Base-by-base conservation (phyloP, 2,888 invertebrate genomes). In the Heliconius ismenius region DNA sequence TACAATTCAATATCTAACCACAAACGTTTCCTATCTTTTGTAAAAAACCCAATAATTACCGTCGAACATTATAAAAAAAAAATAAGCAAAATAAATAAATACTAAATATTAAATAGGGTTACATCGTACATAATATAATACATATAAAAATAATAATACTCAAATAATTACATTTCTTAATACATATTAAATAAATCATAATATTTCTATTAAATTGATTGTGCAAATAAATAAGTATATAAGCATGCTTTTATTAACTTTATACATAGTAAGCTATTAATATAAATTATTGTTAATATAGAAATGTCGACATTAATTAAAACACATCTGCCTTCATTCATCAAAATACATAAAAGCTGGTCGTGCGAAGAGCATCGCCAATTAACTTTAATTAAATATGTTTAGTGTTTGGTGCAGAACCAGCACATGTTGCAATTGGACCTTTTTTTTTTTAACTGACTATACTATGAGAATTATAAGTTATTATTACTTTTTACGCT, bases 321-420 rank as follows among this genome's bases (percentile, higher is more conserved):
- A 72, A 24, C n/a, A 62, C 26, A 73, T 62, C 39, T 60, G 39
- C 26, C 36, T 39, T 4, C 60, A 73, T 24, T 60, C 36, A 26
- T 43, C 62, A 43, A 26, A 73, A 63, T 69, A 69, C 18, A 39
- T 73, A 63, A 73, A 72, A 24, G 67, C 36, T 74, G 21, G 32
- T 74, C 60, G 65, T 76, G 72, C 49, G 67, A 74, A 78, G 81
- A 83, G 67, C 76, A 77, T 73, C 74, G 76, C 67, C 76, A 82
- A 84, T 84, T 83, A 83, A 81, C 78, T 73, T 79, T 81, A 82
- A 84, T 84, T 83, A 80, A 79, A 74, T 65, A 28, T 58, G 60
- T 32, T 74, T 43, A 54, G 58, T 21, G 36, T 43, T 62, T 58
- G 32, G 24, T 43, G 54, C 58, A 72, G 36, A 77, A 67, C 28